Percentiles rank a stretch among this genome's conserved stretches.
These are phyloP conservation scores for Ptychodera flava DNA, from an alignment of 35 echinoderm and acorn worm species.

Conservation along the genomic window DNA sequence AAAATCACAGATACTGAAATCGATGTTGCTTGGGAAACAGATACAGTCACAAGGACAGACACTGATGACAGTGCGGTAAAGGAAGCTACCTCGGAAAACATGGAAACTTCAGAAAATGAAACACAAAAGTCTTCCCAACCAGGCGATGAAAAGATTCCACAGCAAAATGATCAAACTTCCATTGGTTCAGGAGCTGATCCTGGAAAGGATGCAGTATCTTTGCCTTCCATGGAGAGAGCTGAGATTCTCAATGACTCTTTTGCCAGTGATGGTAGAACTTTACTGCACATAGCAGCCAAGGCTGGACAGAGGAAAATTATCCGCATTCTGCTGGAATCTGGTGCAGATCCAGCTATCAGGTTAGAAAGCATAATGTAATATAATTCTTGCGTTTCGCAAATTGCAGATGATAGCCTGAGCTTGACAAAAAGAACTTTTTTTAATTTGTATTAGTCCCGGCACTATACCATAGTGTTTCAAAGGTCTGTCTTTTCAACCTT, in stretches of 20 bases:
- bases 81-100: background rate
- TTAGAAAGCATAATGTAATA: too few relatives aligned
- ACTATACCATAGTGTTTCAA: too few relatives aligned
- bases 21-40: background rate
- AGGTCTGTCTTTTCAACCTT: too few relatives aligned
- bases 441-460: too few relatives aligned
- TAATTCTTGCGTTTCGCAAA: too few relatives aligned
- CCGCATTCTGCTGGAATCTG: conserved; percentile 59
- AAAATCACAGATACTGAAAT: background rate
- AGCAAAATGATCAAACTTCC: background rate
- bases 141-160: background rate
- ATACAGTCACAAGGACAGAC: background rate
- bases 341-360: conserved; percentile 81
- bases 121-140: background rate
- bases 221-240: background rate
- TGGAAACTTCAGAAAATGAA: background rate
- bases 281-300: conserved; percentile 76
- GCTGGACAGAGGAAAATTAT: conserved; percentile 41
- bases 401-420: too few relatives aligned
- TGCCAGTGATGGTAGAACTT: conserved; percentile 36
- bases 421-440: too few relatives aligned
- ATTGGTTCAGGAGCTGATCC: background rate
- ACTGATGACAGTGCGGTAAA: background rate
- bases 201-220: too few relatives aligned
- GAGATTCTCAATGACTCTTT: conserved; percentile 60